Base-by-base conservation (phyloP, 2,797 vertebrate genomes). In the Alosa sapidissima region DNA sequence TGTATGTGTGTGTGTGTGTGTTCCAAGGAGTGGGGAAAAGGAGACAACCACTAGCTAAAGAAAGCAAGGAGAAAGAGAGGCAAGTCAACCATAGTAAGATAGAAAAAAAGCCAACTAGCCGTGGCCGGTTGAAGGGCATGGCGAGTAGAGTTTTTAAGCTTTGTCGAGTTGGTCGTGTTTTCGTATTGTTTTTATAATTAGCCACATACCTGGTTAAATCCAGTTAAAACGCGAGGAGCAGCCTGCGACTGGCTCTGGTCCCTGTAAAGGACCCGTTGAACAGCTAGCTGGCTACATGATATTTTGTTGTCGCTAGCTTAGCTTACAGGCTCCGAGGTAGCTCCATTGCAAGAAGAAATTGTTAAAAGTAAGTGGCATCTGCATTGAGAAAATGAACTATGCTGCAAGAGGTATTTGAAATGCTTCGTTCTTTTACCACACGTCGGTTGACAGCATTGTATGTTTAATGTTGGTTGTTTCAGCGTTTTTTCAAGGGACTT, bases 41-140 rank as follows among this genome's bases (percentile, higher is more conserved):
- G 81, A 83, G 89, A 90, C 90, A 91, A 83, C 55, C 84, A 65
- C 78, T 84, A 88, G 88, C 86, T 89, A 84, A 81, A 84, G 85
- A 89, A 87, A 89, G 86, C 85, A 89, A 86, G 86, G 78, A 88
- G 90, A 88, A 87, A 87, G 88, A 86, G 88, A 81, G 85, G 78
- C 85, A 81, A 84, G 84, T 81, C 88, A 83, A 83, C 85, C 60
- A 85, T 87, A 86, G 81, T 72, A 85, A 81, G 83, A 83, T 49
- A 65, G 81, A 45, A 81, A 72, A 83, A 65, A 87, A 85, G 82
- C n/a, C 60, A 81, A 88, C 85, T 78, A 81, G 82, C 84, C 54
- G 86, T 83, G 81, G 72, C 82, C 81, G 83, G 83, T 88, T 85
- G 85, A 47, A 86, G 81, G 84, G 87, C 86, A 89, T 88, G 88